Evolutionary conservation across 2,797 vertebrate genomes (phyloP).

Genomic region (Uromys caudimaculatus): DNA sequence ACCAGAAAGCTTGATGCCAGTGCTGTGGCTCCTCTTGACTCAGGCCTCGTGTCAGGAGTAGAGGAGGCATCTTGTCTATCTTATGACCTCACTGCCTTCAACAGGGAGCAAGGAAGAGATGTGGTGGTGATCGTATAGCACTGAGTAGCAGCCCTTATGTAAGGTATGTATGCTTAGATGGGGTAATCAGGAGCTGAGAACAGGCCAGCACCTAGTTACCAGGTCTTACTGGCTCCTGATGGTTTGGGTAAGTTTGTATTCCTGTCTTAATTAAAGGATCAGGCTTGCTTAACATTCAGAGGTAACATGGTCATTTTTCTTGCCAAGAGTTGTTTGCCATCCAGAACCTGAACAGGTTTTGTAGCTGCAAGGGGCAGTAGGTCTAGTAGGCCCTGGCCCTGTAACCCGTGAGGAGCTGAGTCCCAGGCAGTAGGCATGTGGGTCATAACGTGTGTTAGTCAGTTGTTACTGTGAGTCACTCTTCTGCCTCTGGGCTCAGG

Average conservation of each 20-base stretch:
- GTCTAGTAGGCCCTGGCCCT: background rate
- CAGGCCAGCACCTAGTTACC: background rate
- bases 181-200: background rate
- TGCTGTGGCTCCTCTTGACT: background rate
- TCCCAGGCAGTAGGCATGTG: background rate
- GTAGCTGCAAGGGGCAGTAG: background rate
- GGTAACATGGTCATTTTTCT: background rate
- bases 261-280: background rate
- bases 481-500: background rate
- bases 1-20: background rate
- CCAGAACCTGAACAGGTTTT: background rate
- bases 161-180: too few relatives aligned
- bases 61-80: slow-evolving; percentile 38
- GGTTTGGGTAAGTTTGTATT: background rate
- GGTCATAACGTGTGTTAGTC: rapidly evolving
- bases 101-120: background rate
- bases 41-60: background rate
- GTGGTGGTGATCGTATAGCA: background rate
- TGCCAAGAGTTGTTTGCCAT: background rate
- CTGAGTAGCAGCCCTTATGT: background rate
- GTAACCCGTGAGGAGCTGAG: background rate
- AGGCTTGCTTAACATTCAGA: background rate
- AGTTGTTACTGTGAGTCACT: background rate
- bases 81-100: slow-evolving; percentile 7
- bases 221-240: background rate